A percentile compares a stretch with the other conserved stretches of the same genome.
Conservation (phyloP, 1,140 invertebrate species). For the Papilio polytes region DNA sequence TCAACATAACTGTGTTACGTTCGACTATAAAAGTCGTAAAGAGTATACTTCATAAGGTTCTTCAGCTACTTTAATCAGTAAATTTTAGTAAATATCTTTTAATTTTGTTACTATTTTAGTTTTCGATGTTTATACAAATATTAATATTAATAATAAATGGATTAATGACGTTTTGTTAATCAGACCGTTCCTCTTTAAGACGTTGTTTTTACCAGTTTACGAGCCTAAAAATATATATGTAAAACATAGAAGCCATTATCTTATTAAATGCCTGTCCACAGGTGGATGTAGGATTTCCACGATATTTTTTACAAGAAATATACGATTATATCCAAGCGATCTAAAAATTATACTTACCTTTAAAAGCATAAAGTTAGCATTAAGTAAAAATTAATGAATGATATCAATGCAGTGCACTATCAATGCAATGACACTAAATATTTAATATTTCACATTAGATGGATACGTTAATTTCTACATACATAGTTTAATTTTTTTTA, state of each 20-base stretch:
- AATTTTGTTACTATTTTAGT: neutral
- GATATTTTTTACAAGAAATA: too few relatives aligned
- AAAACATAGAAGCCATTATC: too few relatives aligned
- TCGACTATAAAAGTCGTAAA: neutral
- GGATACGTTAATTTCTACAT: too few relatives aligned
- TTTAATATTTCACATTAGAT: too few relatives aligned
- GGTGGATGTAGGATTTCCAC: too few relatives aligned
- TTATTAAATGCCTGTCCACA: too few relatives aligned
- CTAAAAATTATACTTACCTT: neutral
- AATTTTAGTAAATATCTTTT: neutral
- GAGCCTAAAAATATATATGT: too few relatives aligned
- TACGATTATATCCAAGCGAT: too few relatives aligned
- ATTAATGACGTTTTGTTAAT: too few relatives aligned
- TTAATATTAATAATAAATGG: neutral
- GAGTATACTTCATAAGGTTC: neutral
- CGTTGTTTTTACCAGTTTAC: neutral
- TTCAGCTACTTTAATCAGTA: neutral
- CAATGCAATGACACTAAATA: neutral
- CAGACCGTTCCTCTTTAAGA: neutral
- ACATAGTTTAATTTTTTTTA: too few relatives aligned
- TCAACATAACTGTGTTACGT: conserved; percentile 40
- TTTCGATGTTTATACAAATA: neutral
- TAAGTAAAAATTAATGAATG: neutral
- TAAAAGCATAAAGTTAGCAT: neutral
- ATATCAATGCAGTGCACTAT: neutral